Percentiles rank a stretch among this genome's conserved stretches.
Evolutionary conservation across 2,888 invertebrate genomes (phyloP).

Genomic region (Hetaerina titia): DNA sequence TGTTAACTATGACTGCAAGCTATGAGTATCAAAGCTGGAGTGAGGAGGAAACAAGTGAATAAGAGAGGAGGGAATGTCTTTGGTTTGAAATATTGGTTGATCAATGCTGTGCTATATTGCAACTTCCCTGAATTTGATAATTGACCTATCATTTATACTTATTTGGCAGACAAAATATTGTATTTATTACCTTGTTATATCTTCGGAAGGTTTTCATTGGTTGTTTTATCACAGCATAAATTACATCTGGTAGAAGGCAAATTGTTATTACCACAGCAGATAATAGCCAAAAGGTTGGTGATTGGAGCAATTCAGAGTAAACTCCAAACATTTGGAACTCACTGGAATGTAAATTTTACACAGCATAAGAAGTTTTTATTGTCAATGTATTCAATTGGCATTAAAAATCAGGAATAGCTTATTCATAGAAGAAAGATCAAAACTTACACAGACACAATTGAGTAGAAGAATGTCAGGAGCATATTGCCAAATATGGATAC

Average conservation of each 20-base stretch:
- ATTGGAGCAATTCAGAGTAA: conserved; percentile 81
- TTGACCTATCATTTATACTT: no score
- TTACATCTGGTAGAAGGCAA: conserved; percentile 81
- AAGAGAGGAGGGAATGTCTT: no score
- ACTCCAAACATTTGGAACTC: conserved; percentile 76
- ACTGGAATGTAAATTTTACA: neutral
- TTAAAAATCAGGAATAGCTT: neutral
- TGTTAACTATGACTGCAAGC: no score
- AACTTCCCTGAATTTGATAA: no score
- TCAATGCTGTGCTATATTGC: no score
- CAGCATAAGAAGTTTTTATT: neutral
- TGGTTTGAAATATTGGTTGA: no score
- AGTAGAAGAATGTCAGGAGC: conserved; percentile 80
- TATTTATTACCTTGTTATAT: neutral
- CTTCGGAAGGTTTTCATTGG: neutral
- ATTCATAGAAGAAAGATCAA: neutral
- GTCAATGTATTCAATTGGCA: neutral
- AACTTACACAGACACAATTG: conserved; percentile 82
- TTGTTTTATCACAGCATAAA: conserved; percentile 70
- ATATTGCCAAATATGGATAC: conserved; percentile 81
- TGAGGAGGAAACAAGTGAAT: no score
- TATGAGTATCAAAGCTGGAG: no score
- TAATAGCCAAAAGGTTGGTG: conserved; percentile 82
- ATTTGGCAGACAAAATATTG: no score
- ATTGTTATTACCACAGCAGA: conserved; percentile 78